Base-by-base conservation (phyloP, 2,888 invertebrate species). In the Pachydiplax longipennis region DNA sequence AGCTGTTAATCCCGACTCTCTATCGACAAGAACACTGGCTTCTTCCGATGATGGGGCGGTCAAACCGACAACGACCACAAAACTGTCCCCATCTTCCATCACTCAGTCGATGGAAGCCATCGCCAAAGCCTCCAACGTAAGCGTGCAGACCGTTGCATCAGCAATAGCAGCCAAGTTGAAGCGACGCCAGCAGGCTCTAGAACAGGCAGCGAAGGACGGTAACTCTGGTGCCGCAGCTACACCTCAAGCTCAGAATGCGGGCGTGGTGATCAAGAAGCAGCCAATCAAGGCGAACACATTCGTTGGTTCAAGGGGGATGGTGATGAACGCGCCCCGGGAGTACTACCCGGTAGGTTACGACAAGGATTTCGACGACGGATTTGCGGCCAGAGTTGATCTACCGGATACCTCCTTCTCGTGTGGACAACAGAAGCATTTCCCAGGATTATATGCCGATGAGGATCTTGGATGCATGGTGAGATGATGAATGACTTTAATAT, bases 401-500 rank as follows among this genome's bases (percentile, higher is more conserved):
- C 98, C 98, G 0, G 97, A 97, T 73, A 98, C 98, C 0, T 96
- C 95, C 91, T 98, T 98, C 94, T 96, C 97, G 92, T 98, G 98
- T 93, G 97, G 97, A 0, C 97, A 97, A 93, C 98, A 98, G 93
- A 98, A 98, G 93, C 98, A 98, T 94, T 98, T 98, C 93, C 98
- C 98, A 0, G 98, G 98, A 73, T 94, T 98, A 18, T 98, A 98
- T 92, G 98, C 97, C 0, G 98, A 98, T 92, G 97, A 97, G 93
- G 97, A 97, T 94, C 95, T 98, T 65, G 98, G 98, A 35, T 98
- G 98, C 94, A 98, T 98, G 98, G 98, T 98, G 93, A 95, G 95
- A 93, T 61, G 81, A 31, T 12, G 25, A 8, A n/a, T 53, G 12
- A 53, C 4, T 12, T 15, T 53, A 4, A 2, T 22, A 25, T 4